Evolutionary conservation across 1,140 invertebrate species (phyloP).

Genomic region (Brachystomella parvula): DNA sequence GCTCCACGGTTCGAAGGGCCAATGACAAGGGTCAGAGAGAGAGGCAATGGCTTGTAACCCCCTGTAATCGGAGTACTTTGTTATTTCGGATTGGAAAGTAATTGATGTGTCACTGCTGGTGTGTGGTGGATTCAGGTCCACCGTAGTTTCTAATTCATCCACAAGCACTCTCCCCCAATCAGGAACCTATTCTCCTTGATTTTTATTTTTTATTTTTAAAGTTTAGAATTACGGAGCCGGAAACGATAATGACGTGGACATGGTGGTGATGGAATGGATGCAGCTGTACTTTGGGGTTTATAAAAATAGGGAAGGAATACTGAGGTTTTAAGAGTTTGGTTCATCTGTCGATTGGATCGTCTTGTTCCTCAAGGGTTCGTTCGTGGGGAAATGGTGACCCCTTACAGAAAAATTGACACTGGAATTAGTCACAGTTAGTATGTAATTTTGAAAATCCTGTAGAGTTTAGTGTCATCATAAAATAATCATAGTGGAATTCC

Average conservation of each 20-base stretch:
- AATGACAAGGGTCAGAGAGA: too few species aligned
- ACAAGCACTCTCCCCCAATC: neutral
- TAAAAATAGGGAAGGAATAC: neutral
- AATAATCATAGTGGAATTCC: too few species aligned
- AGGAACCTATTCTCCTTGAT: neutral
- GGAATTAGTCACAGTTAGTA: too few species aligned
- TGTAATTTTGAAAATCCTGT: too few species aligned
- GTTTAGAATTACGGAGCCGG: neutral
- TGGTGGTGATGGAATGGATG: neutral
- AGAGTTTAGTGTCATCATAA: too few species aligned
- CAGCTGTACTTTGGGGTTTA: constrained; percentile 1
- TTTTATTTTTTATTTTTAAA: neutral
- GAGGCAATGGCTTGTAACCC: too few species aligned
- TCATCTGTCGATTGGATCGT: constrained; percentile 9
- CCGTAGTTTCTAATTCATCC: neutral
- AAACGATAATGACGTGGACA: neutral
- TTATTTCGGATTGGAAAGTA: neutral
- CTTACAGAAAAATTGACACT: too few species aligned
- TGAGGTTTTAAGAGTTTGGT: neutral
- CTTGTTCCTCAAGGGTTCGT: too few species aligned
- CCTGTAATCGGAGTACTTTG: too few species aligned
- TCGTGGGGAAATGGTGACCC: too few species aligned
- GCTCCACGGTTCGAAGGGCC: neutral
- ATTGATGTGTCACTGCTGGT: neutral
- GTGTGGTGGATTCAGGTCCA: too few species aligned